phyloP scores from a whole-genome alignment of 2,888 invertebrate genomes.

The Phyllotreta cruciferae region DNA sequence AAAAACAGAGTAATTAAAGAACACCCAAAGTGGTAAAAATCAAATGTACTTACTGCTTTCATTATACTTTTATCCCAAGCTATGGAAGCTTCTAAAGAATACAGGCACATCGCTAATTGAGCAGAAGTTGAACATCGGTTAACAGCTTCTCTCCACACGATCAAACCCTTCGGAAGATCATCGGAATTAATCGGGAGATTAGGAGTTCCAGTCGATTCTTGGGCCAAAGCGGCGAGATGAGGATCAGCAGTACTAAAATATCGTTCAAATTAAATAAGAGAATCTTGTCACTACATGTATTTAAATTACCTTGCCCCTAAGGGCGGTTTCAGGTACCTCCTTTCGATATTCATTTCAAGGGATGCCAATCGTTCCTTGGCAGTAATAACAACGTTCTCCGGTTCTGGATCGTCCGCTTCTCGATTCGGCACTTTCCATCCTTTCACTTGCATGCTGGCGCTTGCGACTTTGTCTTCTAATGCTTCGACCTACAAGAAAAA shows the following conservation, averaged over 20 bases:
- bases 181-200: constrained; percentile 50
- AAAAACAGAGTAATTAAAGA: constrained; percentile 18
- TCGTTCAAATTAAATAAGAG: constrained; percentile 4
- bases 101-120: constrained; percentile 88
- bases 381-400: constrained; percentile 65
- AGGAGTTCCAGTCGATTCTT: constrained; percentile 56
- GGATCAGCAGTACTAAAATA: constrained; percentile 65
- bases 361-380: constrained; percentile 77
- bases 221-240: constrained; percentile 67
- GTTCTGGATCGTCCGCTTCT: constrained; percentile 61
- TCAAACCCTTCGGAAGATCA: constrained; percentile 78
- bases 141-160: constrained; percentile 91
- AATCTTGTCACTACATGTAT: not conserved
- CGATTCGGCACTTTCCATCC: constrained; percentile 81
- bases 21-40: constrained; percentile 48
- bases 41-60: constrained; percentile 85
- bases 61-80: constrained; percentile 99
- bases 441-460: constrained; percentile 90
- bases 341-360: constrained; percentile 89
- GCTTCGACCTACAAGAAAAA: constrained; percentile 71
- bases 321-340: constrained; percentile 92
- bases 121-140: constrained; percentile 84
- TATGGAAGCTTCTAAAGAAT: constrained; percentile 89
- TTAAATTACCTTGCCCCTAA: constrained; percentile 69
- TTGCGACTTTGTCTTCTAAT: constrained; percentile 86